Evolutionary conservation across 1,140 invertebrate genomes (phyloP).

Genomic region (Cryptotermes secundus): DNA sequence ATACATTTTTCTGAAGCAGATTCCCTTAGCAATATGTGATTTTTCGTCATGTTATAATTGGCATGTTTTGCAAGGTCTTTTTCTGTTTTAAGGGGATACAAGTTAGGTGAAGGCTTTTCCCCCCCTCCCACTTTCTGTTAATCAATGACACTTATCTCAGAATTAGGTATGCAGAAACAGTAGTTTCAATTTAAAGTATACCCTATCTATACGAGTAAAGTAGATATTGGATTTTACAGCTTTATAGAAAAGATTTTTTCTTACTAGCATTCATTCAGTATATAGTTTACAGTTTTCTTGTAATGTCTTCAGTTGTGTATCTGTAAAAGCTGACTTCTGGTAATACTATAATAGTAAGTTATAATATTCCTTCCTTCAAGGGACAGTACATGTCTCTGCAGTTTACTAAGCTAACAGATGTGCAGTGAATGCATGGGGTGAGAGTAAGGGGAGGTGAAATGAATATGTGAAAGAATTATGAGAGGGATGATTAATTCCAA

Average conservation of each 20-base stretch:
- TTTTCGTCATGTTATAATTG: neutral
- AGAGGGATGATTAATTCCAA: neutral
- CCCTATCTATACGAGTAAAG: neutral
- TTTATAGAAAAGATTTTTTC: neutral
- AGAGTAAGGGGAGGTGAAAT: neutral
- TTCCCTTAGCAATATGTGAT: neutral
- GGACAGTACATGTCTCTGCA: neutral
- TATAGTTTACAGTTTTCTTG: neutral
- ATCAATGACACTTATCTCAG: neutral
- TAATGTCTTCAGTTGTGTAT: neutral
- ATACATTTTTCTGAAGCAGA: neutral
- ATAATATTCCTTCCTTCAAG: neutral
- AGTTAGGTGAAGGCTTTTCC: neutral
- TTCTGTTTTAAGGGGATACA: neutral
- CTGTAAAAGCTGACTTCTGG: neutral
- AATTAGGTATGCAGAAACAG: neutral
- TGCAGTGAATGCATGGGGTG: neutral
- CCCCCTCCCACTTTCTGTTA: too few species aligned
- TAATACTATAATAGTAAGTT: too few species aligned
- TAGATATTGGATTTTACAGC: neutral
- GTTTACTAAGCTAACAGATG: neutral
- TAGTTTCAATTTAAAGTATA: neutral
- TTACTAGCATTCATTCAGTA: neutral
- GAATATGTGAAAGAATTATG: neutral
- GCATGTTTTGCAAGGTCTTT: neutral